Conservation (phyloP, 2,797 vertebrate species). For the Bufotes viridis region DNA sequence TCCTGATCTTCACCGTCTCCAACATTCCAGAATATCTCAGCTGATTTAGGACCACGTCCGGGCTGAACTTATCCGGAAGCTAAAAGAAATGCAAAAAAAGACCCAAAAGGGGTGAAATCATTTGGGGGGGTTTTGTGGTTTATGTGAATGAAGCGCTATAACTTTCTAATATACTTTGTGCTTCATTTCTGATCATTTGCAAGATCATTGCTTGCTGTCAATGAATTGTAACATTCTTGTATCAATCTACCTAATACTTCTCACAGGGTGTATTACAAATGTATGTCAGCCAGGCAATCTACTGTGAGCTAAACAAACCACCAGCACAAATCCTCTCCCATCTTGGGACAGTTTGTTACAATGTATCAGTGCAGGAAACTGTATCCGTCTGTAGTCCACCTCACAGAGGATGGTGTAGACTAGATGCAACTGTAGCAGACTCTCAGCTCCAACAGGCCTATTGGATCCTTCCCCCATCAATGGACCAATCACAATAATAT, state of each 20-base stretch:
- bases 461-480: no score
- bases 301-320: background rate
- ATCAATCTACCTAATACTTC: no score
- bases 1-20: slow-evolving; percentile 90
- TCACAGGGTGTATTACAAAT: no score
- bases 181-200: background rate
- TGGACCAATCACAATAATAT: no score
- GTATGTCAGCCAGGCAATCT: background rate
- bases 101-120: background rate
- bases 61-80: slow-evolving; percentile 83
- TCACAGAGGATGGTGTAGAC: no score
- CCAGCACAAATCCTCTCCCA: background rate
- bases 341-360: background rate
- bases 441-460: no score
- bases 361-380: background rate
- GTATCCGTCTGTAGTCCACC: no score
- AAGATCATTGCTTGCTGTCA: background rate
- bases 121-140: background rate
- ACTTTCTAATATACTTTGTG: no score
- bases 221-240: background rate
- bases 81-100: slow-evolving; percentile 62
- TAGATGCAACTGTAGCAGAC: no score
- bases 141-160: background rate
- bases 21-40: slow-evolving; percentile 90
- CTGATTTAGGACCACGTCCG: slow-evolving; percentile 88